Base-by-base conservation (phyloP, 2,113 vertebrate genomes). In the Pseudois nayaur region DNA sequence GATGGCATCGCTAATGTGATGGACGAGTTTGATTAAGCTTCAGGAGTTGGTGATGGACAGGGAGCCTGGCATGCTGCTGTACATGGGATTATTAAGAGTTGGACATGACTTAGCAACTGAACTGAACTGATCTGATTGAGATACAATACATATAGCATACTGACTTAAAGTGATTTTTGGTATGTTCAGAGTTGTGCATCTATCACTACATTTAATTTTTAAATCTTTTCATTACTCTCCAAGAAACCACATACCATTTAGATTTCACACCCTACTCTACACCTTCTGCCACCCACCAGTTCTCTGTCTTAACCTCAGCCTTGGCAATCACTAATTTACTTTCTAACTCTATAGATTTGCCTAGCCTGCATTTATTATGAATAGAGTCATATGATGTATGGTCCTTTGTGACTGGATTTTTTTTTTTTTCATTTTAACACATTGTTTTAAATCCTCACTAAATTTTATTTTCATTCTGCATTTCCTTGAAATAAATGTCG, bases 401-500 rank as follows among this genome's bases (percentile, higher is more conserved):
- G 29, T 52, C 40, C 57, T 94, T 87, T 91, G 55, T 45, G 52
- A 76, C 29, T 74, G 40, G n/a, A 2, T 54, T 94, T 57, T 89
- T 67, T 64, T 62, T 16, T 40, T 23, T 31, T 95, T 55, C 59
- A 92, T 40, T 85, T 84, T 84, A 85, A 17, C 21, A 95, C 62
- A 85, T 8, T 90, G 48, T 71, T 90, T 95, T 78, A 71, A 59
- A 67, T 95, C 29, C 6, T 81, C 21, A 43, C 25, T 82, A 27
- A 96, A n/a, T 86, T 96, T 95, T 91, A 43, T 84, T 97, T 97
- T 94, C 23, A 36, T 91, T 96, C 11, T 96, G 11, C 9, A 40
- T 94, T 89, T 96, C 40, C 43, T 86, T 95, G 45, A 97, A 78
- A 59, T 60, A 86, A 40, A 64, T 54, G 76, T 29, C 76, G 45